phyloP scores from a whole-genome alignment of 2,888 invertebrate species.

The Platynereis dumerilii region DNA sequence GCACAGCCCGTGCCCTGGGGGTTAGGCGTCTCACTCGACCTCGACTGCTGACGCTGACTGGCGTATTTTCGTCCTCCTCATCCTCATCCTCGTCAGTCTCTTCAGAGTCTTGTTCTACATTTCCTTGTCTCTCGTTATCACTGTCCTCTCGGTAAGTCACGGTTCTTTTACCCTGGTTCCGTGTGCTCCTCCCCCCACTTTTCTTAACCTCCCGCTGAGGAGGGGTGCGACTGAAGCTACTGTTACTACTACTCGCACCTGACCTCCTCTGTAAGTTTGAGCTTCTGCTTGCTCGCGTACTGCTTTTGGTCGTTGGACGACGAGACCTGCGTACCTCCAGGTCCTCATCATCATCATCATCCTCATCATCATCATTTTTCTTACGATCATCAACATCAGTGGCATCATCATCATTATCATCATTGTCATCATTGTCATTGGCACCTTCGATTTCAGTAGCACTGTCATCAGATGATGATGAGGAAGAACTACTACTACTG shows the following conservation, averaged over 20 bases:
- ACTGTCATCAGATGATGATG: neutral
- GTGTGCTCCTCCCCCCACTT: slow-evolving; percentile 40
- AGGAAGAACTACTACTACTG: neutral
- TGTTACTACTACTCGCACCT: slow-evolving; percentile 15
- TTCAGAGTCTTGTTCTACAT: slow-evolving; percentile 21
- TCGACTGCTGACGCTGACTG: slow-evolving; percentile 75
- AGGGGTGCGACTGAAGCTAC: slow-evolving; percentile 3
- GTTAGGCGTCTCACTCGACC: slow-evolving; percentile 85
- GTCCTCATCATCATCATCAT: slow-evolving; percentile 11
- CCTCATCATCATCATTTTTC: slow-evolving; percentile 50
- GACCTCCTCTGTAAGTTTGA: slow-evolving; percentile 14
- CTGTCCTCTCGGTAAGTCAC: slow-evolving; percentile 60
- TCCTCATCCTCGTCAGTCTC: slow-evolving; percentile 40
- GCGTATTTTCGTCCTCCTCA: slow-evolving; percentile 32
- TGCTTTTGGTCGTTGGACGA: slow-evolving; percentile 33
- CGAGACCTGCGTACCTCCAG: slow-evolving; percentile 16
- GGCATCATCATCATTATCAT: slow-evolving; percentile 16
- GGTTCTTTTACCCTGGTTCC: slow-evolving; percentile 60
- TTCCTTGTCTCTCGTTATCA: slow-evolving; percentile 42
- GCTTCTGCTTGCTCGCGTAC: slow-evolving; percentile 32
- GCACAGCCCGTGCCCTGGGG: slow-evolving; percentile 48
- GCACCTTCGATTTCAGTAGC: neutral
- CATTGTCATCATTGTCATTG: slow-evolving; percentile 21
- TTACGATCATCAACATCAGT: slow-evolving; percentile 17
- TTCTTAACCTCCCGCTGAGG: neutral